Evolutionary conservation across 2,113 vertebrate genomes (phyloP), one percentile per base, ranked within the genome.

Genomic region (Acanthochromis polyacanthus): DNA sequence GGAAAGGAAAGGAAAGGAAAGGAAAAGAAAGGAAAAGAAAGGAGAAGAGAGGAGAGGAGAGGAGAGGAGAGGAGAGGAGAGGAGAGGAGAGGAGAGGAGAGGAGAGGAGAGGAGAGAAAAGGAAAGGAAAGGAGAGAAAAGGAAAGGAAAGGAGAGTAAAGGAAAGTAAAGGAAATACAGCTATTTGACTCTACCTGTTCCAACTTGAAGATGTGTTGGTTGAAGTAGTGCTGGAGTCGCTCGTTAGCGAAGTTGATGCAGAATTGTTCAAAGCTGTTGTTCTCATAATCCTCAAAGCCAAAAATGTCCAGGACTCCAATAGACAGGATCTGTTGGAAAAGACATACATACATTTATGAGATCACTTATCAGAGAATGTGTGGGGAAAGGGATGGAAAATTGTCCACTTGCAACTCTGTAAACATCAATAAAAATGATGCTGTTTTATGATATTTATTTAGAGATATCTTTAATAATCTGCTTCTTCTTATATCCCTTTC

Each of bases 171-270:
- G 5, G 5, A 15, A 12, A 36, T 36, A 36, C 30, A 5, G 55
- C 10, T 30, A 3, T 10, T 5, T 16, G 2, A 16, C 12, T 85
- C 71, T 81, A 98, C 98, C 95, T 99, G 98, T 58, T 99, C 97
- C 28, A 98, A 82, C 83, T 99, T 98, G 84, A 99, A 99, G 89
- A 98, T 97, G 93, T 99, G 97, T 9, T 98, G 96, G 94, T 99
- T 99, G 88, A 99, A 99, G 90, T 99, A 99, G 92, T 99, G 96
- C 87, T 99, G 98, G 60, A 99, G 95, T 46, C 96, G 95, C 55
- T 99, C 98, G 0, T 99, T 99, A 88, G 97, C 98, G 11, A 97
- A 99, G 94, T 99, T 99, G 83, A 99, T 99, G 94, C 98, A 99
- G 92, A 99, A 99, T 78, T 99, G 97, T 53, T 99, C 97, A 50